Conservation (phyloP, 2,113 vertebrate genomes). For the Elephas maximus region DNA sequence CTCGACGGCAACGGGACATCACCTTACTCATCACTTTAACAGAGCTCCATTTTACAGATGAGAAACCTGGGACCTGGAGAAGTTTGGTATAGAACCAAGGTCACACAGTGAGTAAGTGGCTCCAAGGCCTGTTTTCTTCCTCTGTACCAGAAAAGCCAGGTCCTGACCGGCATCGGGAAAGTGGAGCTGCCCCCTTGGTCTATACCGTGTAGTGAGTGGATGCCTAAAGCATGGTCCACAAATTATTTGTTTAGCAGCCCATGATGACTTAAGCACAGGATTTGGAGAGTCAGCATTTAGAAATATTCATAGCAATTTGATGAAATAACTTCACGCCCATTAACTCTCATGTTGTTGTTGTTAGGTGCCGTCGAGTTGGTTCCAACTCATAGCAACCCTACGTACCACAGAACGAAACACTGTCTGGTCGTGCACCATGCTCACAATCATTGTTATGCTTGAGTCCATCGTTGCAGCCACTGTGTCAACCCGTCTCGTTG, state of each 20-base stretch:
- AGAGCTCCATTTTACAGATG: neutral
- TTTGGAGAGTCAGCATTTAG: neutral
- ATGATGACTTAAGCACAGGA: rapidly evolving
- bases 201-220: rapidly evolving
- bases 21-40: neutral
- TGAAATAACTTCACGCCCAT: neutral
- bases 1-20: no score
- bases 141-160: neutral
- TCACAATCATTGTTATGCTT: no score
- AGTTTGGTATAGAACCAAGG: neutral
- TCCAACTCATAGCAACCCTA: no score
- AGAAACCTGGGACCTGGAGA: neutral
- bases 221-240: no score
- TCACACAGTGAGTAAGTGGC: neutral
- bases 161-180: no score
- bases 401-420: no score
- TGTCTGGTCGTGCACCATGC: no score
- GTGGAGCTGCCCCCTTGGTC: rapidly evolving
- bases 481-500: no score
- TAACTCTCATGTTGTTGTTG: no score
- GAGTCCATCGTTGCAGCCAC: no score
- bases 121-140: neutral
- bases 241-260: neutral
- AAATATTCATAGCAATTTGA: neutral
- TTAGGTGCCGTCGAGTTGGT: no score